Evolutionary conservation across 2,888 invertebrate species (phyloP), one percentile per base, ranked within the genome.

Genomic region (Caenorhabditis sp.): DNA sequence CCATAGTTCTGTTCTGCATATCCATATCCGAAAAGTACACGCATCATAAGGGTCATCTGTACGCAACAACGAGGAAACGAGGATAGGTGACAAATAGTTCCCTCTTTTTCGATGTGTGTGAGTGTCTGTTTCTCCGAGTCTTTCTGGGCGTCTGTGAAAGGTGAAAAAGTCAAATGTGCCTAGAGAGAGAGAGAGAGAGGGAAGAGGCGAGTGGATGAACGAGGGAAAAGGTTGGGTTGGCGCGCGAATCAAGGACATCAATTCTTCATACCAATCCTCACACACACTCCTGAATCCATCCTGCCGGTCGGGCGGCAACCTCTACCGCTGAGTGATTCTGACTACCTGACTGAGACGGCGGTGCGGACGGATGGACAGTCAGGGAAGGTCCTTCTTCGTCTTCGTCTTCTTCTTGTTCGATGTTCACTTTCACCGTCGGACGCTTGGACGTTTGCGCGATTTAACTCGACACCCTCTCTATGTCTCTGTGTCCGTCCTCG

Each of bases 161-260:
- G 44, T 38, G 64, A 66, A 76, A 76, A 76, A 79, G 79, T 79
- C 70, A 70, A 70, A 79, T 79, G 79, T 79, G 64, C 70, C 56
- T 70, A 64, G 79, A 79, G 64, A 63, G 26, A 54, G 38, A 54
- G 61, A 69, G 59, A 58, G 51, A 28, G 61, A 35, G n/a, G 44
- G 28, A 38, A n/a, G n/a, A n/a, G n/a, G n/a, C n/a, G 12, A 64
- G 51, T 16, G 68, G 38, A 75, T 58, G 54, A 44, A 66, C 68
- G 54, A 54, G 54, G 38, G 6, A 19, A 19, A 54, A 38, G 54
- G 54, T 54, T 54, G 68, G 76, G 76, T 68, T 68, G 70, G 79
- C 79, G 79, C 79, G 79, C 79, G 79, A 79, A 79, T 79, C 79
- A 79, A 79, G 79, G 79, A 79, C 79, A 79, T 79, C 79, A 79